phyloP scores from a whole-genome alignment of 2,888 invertebrate species.

The Aspidiotus rigidus region DNA sequence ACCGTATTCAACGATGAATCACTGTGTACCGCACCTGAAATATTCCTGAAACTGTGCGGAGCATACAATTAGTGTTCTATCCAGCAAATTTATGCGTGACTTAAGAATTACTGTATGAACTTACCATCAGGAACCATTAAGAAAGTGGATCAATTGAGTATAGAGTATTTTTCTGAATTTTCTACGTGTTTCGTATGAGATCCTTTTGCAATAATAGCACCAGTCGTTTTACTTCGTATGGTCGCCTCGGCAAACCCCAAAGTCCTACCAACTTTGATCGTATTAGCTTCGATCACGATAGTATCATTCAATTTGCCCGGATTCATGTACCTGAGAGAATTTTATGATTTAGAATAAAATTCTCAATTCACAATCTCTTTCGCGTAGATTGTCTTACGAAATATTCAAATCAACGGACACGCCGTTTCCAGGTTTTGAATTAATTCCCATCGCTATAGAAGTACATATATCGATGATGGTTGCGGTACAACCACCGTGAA shows the following conservation, averaged over 20 bases:
- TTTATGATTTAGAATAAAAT: no score
- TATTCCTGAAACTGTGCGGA: no score
- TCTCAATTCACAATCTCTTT: neutral
- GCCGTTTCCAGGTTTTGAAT: constrained; percentile 22
- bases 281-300: constrained; percentile 23
- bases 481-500: constrained; percentile 30
- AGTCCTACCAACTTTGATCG: constrained; percentile 25
- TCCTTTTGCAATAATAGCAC: constrained; percentile 31
- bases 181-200: constrained; percentile 24
- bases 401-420: constrained; percentile 32
- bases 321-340: constrained; percentile 22
- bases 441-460: constrained; percentile 21
- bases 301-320: constrained; percentile 22
- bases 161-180: constrained; percentile 15
- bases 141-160: neutral
- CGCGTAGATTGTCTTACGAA: constrained; percentile 24
- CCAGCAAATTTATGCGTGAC: no score
- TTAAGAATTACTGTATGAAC: no score
- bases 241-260: constrained; percentile 27
- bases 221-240: constrained; percentile 19
- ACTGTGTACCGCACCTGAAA: no score
- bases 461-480: constrained; percentile 27
- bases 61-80: no score
- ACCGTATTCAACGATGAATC: no score
- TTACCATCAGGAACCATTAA: no score